Base-by-base conservation (phyloP, 2,888 invertebrate species). In the Hipparchia semele region DNA sequence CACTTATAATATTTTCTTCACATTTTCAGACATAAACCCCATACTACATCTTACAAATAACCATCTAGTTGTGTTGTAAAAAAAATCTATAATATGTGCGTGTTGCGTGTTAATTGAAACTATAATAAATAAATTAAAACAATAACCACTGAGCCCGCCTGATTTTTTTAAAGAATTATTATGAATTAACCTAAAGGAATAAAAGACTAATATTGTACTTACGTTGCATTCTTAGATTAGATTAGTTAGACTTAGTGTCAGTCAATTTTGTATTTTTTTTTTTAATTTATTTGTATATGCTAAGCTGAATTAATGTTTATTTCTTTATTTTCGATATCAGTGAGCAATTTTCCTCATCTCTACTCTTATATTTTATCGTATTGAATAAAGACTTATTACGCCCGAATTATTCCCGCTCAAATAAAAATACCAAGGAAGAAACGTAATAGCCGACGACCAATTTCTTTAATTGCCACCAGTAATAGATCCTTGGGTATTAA, bases 331-430 rank as follows among this genome's bases (percentile, higher is more conserved):
- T 53, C 53, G 10, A 23, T 58, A 3, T 13, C 58, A 58, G 58
- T 58, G 58, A 56, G 8, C 58, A 7, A 58, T 8, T 23, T 58
- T 58, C 23, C 23, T 1, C 2, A 4, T 1, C 39, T 39, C 39
- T 39, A 39, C 5, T 39, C 39, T 39, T 39, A 39, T 39, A 39
- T 39, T 39, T 10, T 53, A 65, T 51, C 51, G 0, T 64, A 70
- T 64, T 70, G 70, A 70, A 62, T 53, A 59, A 62, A 23, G 45
- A 13, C 62, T 70, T 62, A 54, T 70, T 56, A 64, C 53, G 70
- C 54, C 56, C 54, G 70, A 56, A 70, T 70, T 64, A 64, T 70
- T 70, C 54, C 54, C 54, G 54, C 46, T 70, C 62, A 56, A 70
- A 56, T 64, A 62, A 62, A 39, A 39, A 39, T 45, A 56, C 54